Evolutionary conservation across 2,797 vertebrate species (phyloP), one percentile per base, ranked within the genome.

Genomic region (Muscicapa striata): DNA sequence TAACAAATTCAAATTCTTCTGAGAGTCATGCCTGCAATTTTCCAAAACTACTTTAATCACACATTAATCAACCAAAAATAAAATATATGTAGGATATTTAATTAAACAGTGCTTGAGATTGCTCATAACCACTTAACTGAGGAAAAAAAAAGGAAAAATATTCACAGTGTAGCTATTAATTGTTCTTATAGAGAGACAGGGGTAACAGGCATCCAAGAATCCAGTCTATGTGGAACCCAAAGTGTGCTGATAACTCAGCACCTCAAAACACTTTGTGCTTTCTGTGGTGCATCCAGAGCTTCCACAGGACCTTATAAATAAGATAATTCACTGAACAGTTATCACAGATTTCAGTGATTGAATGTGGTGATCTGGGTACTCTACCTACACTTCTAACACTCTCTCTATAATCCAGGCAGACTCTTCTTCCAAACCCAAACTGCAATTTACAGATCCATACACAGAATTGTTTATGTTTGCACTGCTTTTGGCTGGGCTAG

Each of bases 1-100:
- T 41, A 85, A 67, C 6, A 91, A 94, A 91, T 83, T 46, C 32
- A 67, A 88, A 78, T 72, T 79, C 79, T 91, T 95, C 30, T 43
- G 26, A 90, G 45, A 79, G 27, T 80, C 75, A 45, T 29, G 57
- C 52, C 57, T 78, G 30, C n/a, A 85, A 51, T 92, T 87, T 92
- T 87, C 38, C 9, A 77, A 92, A 92, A 87, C 1, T n/a, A 40
- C 6, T 84, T 78, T 55, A 86, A 90, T 66, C 62, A 82, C n/a
- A 63, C 2, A 3, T 87, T 82, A n/a, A 90, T 41, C 48, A 2
- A 38, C 11, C 80, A 87, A 45, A 36, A 90, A 90, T 84, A 82
- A 89, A 83, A 70, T 43, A n/a, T 3, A 82, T 2, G 26, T 57
- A 79, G 49, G n/a, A 63, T 55, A 83, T 74, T 57, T 51, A 90